Percentiles rank a stretch among this genome's conserved stretches.
Conservation (phyloP, 92 coral and sea anemone species). For the Actinostola sp. region DNA sequence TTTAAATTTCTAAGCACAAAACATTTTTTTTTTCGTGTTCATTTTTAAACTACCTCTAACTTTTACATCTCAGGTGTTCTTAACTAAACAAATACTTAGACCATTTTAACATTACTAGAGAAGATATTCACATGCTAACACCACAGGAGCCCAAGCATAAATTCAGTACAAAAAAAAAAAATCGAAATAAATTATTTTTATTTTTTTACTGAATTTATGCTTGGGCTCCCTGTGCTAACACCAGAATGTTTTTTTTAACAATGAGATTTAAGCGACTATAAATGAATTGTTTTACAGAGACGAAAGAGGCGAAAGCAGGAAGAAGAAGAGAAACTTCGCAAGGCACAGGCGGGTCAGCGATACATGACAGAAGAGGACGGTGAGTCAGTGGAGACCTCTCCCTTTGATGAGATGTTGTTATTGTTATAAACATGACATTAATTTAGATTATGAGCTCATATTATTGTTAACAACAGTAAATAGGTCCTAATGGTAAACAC, state of each 20-base stretch:
- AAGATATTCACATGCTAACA: too few relatives aligned
- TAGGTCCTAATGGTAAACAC: too few relatives aligned
- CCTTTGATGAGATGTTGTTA: slow-evolving; percentile 4
- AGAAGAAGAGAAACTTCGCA: slow-evolving; percentile 69
- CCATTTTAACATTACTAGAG: too few relatives aligned
- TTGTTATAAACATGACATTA: slow-evolving; percentile 2
- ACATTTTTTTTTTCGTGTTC: neutral
- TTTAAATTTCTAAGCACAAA: neutral
- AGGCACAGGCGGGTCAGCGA: slow-evolving; percentile 43
- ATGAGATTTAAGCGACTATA: too few relatives aligned
- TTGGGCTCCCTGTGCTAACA: too few relatives aligned
- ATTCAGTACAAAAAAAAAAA: too few relatives aligned
- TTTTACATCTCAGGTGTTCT: neutral
- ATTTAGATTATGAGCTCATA: neutral
- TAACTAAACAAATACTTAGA: neutral
- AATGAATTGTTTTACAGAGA: slow-evolving; percentile 80
- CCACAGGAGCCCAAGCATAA: too few relatives aligned
- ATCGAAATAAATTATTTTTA: too few relatives aligned
- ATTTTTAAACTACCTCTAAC: neutral
- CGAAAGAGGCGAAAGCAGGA: slow-evolving; percentile 79
- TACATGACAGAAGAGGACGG: slow-evolving; percentile 93
- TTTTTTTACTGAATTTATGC: too few relatives aligned
- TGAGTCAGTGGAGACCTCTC: slow-evolving; percentile 14
- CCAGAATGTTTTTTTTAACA: too few relatives aligned
- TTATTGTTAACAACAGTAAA: neutral